phyloP scores from a whole-genome alignment of 1,140 invertebrate species.

The Anthonomus grandis region DNA sequence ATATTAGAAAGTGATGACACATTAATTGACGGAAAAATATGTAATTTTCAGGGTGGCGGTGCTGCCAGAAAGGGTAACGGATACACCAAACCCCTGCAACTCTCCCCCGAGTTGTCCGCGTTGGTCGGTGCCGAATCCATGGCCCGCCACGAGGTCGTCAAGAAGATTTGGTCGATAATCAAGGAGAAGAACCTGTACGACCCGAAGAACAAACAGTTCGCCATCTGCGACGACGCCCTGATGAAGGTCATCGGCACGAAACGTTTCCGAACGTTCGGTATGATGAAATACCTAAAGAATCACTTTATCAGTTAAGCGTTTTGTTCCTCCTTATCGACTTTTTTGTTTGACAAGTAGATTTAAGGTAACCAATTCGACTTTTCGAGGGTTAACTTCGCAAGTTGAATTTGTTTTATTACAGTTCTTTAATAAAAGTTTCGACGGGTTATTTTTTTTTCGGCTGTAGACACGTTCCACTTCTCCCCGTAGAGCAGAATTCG shows the following conservation, averaged over 20 bases:
- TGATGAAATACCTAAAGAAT: constrained; percentile 93
- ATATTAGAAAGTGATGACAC: background rate
- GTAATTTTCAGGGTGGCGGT: constrained; percentile 30
- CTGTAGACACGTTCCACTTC: too few species aligned
- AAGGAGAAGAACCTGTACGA: constrained; percentile 91
- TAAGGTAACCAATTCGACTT: too few species aligned
- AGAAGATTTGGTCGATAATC: constrained; percentile 88
- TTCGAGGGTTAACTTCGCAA: too few species aligned
- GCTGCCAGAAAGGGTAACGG: constrained; percentile 65
- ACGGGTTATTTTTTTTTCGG: too few species aligned
- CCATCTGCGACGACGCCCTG: constrained; percentile 88
- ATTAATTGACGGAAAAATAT: background rate
- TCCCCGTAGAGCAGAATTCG: too few species aligned
- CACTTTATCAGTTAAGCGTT: constrained; percentile 73
- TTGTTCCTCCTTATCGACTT: too few species aligned
- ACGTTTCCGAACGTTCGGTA: constrained; percentile 87
- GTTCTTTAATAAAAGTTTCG: too few species aligned
- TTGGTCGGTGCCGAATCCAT: constrained; percentile 81
- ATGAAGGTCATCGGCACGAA: constrained; percentile 86
- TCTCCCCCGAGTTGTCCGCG: constrained; percentile 82
- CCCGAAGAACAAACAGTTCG: constrained; percentile 91
- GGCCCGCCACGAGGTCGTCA: constrained; percentile 90
- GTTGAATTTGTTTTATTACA: too few species aligned
- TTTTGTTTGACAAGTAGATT: too few species aligned
- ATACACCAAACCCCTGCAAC: constrained; percentile 75